Evolutionary conservation across 2,113 vertebrate species (phyloP).

Genomic region (Pedetes capensis): DNA sequence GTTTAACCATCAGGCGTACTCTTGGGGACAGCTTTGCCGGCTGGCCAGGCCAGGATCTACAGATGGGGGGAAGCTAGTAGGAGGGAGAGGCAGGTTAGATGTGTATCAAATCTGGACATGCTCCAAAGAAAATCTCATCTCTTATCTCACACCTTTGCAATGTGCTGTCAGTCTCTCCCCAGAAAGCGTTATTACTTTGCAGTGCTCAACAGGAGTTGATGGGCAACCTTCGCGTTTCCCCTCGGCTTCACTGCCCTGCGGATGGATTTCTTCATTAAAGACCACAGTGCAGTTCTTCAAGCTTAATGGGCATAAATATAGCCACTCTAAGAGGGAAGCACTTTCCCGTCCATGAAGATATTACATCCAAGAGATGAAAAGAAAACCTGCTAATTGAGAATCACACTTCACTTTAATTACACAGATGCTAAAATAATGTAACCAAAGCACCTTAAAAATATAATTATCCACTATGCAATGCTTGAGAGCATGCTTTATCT

Average conservation of each 20-base stretch:
- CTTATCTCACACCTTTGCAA: slow-evolving; percentile 79
- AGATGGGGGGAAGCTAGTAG: slow-evolving; percentile 73
- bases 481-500: slow-evolving; percentile 72
- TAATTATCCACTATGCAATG: slow-evolving; percentile 72
- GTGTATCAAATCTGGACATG: slow-evolving; percentile 61
- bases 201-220: background rate
- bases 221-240: slow-evolving; percentile 42
- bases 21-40: slow-evolving; percentile 65
- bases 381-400: slow-evolving; percentile 70
- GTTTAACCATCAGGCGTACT: slow-evolving; percentile 81
- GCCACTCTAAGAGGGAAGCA: slow-evolving; percentile 61
- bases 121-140: slow-evolving; percentile 73
- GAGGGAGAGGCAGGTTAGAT: slow-evolving; percentile 55
- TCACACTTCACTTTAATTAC: slow-evolving; percentile 76
- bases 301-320: slow-evolving; percentile 66
- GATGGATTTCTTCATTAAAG: slow-evolving; percentile 69
- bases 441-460: slow-evolving; percentile 74
- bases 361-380: slow-evolving; percentile 67
- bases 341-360: slow-evolving; percentile 68
- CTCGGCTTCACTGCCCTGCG: background rate
- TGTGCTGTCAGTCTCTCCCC: slow-evolving; percentile 65
- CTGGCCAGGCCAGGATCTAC: slow-evolving; percentile 68
- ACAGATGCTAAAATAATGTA: slow-evolving; percentile 77
- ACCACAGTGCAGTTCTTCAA: slow-evolving; percentile 21
- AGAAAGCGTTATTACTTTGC: slow-evolving; percentile 64